Evolutionary conservation across 2,797 vertebrate species (phyloP).

Genomic region (Distichodus sexfasciatus): DNA sequence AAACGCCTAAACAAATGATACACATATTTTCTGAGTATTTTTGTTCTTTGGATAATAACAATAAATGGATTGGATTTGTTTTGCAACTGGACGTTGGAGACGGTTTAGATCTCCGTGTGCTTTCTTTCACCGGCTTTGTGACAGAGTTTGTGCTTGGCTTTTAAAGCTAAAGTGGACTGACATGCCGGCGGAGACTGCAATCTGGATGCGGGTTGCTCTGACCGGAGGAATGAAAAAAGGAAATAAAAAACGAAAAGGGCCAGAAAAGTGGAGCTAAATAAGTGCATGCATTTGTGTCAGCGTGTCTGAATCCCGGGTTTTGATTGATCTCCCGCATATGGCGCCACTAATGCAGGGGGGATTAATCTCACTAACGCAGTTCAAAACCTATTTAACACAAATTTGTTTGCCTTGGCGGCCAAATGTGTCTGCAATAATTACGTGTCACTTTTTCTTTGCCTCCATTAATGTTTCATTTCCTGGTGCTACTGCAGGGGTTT

Average conservation of each 20-base stretch:
- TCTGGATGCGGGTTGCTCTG: constrained; percentile 61
- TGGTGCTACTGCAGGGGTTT: constrained; percentile 34
- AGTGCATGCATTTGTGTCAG: constrained; percentile 67
- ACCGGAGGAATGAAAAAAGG: constrained; percentile 62
- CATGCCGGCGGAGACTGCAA: constrained; percentile 58
- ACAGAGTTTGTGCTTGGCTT: too few relatives aligned
- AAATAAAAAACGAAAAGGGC: constrained; percentile 53
- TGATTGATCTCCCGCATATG: constrained; percentile 71
- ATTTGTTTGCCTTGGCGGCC: constrained; percentile 64
- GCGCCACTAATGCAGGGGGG: constrained; percentile 61
- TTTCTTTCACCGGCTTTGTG: too few relatives aligned
- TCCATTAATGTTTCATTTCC: constrained; percentile 63
- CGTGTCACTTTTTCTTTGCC: constrained; percentile 67
- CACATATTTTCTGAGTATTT: too few relatives aligned
- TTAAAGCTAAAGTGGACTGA: constrained; percentile 61
- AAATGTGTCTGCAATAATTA: constrained; percentile 57
- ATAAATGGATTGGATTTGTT: background rate
- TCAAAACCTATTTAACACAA: constrained; percentile 64
- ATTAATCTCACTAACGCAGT: constrained; percentile 70
- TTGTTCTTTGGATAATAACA: background rate
- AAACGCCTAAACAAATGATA: too few relatives aligned
- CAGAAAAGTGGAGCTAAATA: too few relatives aligned
- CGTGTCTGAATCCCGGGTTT: constrained; percentile 56
- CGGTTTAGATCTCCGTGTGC: too few relatives aligned
- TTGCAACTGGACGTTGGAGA: background rate